phyloP scores from a whole-genome alignment of 2,888 invertebrate species.

The Odontomyia ornata region DNA sequence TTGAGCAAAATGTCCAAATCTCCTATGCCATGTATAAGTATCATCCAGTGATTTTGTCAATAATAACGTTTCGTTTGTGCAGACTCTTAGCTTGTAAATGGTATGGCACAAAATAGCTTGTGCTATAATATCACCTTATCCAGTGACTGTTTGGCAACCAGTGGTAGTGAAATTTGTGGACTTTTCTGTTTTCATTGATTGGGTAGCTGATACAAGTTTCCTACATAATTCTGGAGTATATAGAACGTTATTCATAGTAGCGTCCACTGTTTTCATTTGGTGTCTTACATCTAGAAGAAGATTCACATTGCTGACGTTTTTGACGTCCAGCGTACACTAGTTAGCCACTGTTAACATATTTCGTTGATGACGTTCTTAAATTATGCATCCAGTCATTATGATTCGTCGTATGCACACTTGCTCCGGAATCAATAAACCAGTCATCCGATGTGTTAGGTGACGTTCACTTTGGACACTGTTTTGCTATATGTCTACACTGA shows the following conservation, averaged over 20 bases:
- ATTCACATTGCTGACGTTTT: neutral
- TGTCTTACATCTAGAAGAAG: neutral
- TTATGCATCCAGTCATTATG: neutral
- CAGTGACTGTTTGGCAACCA: neutral
- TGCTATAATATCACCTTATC: neutral
- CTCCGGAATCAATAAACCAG: constrained; percentile 1
- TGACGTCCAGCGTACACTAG: neutral
- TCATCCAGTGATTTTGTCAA: too few relatives aligned
- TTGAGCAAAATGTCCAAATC: constrained; percentile 3
- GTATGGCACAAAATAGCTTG: neutral
- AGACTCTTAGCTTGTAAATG: neutral
- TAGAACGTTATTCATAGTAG: neutral
- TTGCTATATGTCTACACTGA: constrained; percentile 28
- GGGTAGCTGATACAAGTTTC: neutral
- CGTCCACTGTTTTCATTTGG: neutral
- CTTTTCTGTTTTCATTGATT: neutral
- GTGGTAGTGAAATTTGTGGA: neutral
- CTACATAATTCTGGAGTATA: neutral
- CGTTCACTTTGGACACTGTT: constrained; percentile 35
- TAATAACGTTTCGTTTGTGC: neutral
- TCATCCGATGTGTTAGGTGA: neutral
- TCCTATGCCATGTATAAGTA: neutral
- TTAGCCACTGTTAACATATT: neutral
- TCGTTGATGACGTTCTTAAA: neutral
- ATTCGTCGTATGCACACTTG: constrained; percentile 14